Conservation (phyloP, 2,113 vertebrate species). For the Prionailurus viverrinus region DNA sequence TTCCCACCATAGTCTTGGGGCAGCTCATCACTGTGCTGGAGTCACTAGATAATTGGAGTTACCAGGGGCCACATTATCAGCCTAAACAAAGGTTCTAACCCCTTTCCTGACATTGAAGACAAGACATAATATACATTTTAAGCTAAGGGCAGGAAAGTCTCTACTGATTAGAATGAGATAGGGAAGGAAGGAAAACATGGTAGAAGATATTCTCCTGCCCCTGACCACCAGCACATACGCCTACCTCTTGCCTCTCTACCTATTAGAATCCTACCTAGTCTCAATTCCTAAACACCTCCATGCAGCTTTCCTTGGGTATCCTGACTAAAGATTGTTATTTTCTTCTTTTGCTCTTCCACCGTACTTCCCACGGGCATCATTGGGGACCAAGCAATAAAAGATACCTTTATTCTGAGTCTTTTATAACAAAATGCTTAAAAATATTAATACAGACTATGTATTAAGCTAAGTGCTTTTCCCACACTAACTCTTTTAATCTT, state of each 20-base stretch:
- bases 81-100: background rate
- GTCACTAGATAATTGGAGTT: background rate
- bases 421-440: slow-evolving; percentile 12
- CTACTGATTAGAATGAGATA: background rate
- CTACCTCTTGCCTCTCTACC: background rate
- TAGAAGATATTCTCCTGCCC: background rate
- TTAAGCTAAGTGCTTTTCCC: background rate
- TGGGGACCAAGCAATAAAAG: background rate
- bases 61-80: background rate
- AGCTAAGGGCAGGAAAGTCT: background rate
- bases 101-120: background rate
- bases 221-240: background rate
- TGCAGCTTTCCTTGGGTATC: background rate
- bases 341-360: background rate
- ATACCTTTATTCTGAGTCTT: background rate
- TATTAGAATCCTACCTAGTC: background rate
- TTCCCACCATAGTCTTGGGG: background rate
- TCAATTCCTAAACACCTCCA: background rate
- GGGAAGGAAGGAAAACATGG: background rate
- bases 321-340: background rate
- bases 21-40: background rate
- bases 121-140: slow-evolving; percentile 4
- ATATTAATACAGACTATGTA: background rate
- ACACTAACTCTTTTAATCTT: background rate
- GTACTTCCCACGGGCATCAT: background rate